Conservation (phyloP, 2,888 invertebrate genomes). For the Ceraclea dissimilis region DNA sequence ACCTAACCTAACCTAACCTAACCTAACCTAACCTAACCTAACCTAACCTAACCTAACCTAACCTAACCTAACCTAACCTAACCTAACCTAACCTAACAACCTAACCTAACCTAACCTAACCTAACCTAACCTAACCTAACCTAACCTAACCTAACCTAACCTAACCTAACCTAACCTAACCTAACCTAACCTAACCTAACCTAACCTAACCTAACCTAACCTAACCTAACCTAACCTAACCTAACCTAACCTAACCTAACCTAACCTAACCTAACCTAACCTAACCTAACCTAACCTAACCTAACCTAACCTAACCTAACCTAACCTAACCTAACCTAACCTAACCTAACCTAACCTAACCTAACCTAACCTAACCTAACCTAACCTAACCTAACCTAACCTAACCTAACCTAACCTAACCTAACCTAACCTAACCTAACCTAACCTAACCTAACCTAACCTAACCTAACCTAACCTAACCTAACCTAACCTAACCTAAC, state of each 20-base stretch:
- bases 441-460: slow-evolving; percentile 23
- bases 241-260: slow-evolving; percentile 14
- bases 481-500: slow-evolving; percentile 15
- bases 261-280: slow-evolving; percentile 20
- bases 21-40: slow-evolving; percentile 22
- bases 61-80: slow-evolving; percentile 27
- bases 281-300: slow-evolving; percentile 16
- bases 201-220: slow-evolving; percentile 20
- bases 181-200: slow-evolving; percentile 13
- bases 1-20: slow-evolving; percentile 20
- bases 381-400: slow-evolving; percentile 26
- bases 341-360: slow-evolving; percentile 21
- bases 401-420: slow-evolving; percentile 20
- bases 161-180: slow-evolving; percentile 21
- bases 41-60: slow-evolving; percentile 14
- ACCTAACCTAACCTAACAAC: slow-evolving; percentile 27
- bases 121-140: slow-evolving; percentile 25
- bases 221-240: slow-evolving; percentile 23
- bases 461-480: slow-evolving; percentile 22
- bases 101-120: slow-evolving; percentile 20
- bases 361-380: slow-evolving; percentile 21
- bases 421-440: slow-evolving; percentile 24
- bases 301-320: slow-evolving; percentile 24
- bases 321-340: slow-evolving; percentile 22
- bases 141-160: slow-evolving; percentile 21